Conservation (phyloP, 2,888 invertebrate species). For the Philhelius pedissequus region DNA sequence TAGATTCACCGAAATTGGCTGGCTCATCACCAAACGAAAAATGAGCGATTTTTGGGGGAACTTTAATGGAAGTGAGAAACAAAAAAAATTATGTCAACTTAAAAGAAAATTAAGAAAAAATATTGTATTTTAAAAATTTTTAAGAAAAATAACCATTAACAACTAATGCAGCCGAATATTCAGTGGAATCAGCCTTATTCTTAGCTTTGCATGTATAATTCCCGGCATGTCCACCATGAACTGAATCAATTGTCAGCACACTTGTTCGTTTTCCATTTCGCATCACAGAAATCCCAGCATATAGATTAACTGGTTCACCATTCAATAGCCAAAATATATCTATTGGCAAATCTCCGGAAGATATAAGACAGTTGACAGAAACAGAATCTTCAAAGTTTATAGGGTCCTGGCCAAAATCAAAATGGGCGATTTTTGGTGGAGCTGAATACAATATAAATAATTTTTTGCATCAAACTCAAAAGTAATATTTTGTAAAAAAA, state of each 20-base stretch:
- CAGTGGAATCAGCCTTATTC: conserved; percentile 81
- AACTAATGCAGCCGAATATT: conserved; percentile 78
- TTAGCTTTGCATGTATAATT: conserved; percentile 83
- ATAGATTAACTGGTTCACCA: conserved; percentile 73
- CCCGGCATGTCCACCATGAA: conserved; percentile 83
- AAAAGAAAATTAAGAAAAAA: background rate
- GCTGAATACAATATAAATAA: conserved; percentile 79
- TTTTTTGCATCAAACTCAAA: background rate
- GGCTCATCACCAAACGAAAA: conserved; percentile 84
- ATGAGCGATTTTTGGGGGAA: conserved; percentile 84
- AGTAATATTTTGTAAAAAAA: background rate
- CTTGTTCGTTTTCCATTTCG: conserved; percentile 81
- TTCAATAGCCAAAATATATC: conserved; percentile 83
- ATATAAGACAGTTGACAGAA: conserved; percentile 85
- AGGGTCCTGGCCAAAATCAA: conserved; percentile 87
- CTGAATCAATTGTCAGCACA: conserved; percentile 83
- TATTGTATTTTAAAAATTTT: background rate
- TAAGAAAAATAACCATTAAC: conserved; percentile 74
- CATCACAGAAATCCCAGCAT: conserved; percentile 74
- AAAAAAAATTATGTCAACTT: conserved; percentile 73
- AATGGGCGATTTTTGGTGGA: conserved; percentile 88
- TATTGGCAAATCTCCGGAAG: conserved; percentile 85
- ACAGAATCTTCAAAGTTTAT: conserved; percentile 86
- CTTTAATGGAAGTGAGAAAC: conserved; percentile 76
- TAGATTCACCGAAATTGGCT: conserved; percentile 81